phyloP scores from a whole-genome alignment of 2,888 invertebrate species.

The Empis livida region DNA sequence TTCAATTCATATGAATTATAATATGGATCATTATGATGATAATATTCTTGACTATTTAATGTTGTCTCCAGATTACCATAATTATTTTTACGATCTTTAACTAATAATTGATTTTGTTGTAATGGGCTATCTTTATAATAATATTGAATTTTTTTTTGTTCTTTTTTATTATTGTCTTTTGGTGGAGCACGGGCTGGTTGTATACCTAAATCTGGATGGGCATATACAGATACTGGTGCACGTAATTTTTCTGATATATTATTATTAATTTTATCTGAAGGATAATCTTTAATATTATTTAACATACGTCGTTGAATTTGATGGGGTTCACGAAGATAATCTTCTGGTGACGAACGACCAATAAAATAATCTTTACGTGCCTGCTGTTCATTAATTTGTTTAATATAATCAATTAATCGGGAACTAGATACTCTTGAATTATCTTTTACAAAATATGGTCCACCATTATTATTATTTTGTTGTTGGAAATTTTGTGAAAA shows the following conservation, averaged over 20 bases:
- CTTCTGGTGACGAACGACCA: constrained; percentile 38
- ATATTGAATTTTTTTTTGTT: constrained; percentile 17
- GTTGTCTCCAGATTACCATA: background rate
- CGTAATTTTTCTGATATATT: constrained; percentile 55
- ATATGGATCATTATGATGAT: constrained; percentile 34
- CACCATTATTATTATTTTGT: constrained; percentile 25
- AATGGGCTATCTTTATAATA: constrained; percentile 18
- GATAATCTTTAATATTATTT: constrained; percentile 49
- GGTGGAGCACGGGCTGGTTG: constrained; percentile 54
- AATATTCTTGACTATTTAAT: constrained; percentile 29
- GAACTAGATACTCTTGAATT: constrained; percentile 45
- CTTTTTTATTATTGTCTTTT: constrained; percentile 17
- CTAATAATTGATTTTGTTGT: background rate
- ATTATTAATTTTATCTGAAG: constrained; percentile 42
- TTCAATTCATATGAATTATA: constrained; percentile 40
- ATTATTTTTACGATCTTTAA: too few relatives aligned
- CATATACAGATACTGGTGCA: constrained; percentile 64
- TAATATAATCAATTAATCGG: constrained; percentile 51
- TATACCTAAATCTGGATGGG: constrained; percentile 65
- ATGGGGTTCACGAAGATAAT: constrained; percentile 32
- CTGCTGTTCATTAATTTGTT: constrained; percentile 53
- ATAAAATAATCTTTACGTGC: constrained; percentile 47
- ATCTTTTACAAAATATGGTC: constrained; percentile 50
- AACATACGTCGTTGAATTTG: constrained; percentile 56
- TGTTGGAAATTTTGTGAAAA: background rate